Percentiles rank a stretch among this genome's conserved stretches.
Evolutionary conservation across 1,140 invertebrate species (phyloP).

Genomic region (Manduca sexta): DNA sequence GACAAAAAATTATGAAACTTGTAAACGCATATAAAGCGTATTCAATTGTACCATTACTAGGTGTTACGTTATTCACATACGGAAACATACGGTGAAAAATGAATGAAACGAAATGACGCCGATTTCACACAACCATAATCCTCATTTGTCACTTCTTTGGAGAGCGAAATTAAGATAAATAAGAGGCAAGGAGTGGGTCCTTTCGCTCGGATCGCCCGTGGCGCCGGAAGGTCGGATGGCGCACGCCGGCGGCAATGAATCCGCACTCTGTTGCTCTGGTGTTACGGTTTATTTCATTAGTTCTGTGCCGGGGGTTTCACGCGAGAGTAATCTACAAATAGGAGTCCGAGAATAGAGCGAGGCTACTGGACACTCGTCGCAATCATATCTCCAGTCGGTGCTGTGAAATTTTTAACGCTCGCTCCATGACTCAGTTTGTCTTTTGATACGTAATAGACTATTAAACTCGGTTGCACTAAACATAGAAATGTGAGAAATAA

Average conservation of each 20-base stretch:
- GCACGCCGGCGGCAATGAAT: conserved; percentile 21
- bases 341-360: conserved; percentile 69
- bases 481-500: not conserved
- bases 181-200: conserved; percentile 58
- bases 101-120: conserved; percentile 30
- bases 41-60: not conserved
- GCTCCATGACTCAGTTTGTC: conserved; percentile 10
- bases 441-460: conserved; percentile 2
- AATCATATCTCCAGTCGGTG: conserved; percentile 57
- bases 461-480: not conserved
- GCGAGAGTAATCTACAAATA: conserved; percentile 65
- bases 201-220: conserved; percentile 41
- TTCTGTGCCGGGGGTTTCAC: conserved; percentile 36
- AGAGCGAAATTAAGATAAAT: conserved; percentile 63
- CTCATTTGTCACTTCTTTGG: conserved; percentile 55
- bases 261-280: conserved; percentile 30
- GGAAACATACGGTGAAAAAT: conserved; percentile 22
- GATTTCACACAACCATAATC: conserved; percentile 40
- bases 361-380: conserved; percentile 66
- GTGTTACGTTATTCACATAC: conserved; percentile 13
- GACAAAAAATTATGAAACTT: too few relatives aligned
- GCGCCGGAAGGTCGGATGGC: conserved; percentile 32
- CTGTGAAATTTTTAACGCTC: conserved; percentile 41
- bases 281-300: conserved; percentile 44
- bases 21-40: too few relatives aligned